Percentiles rank a stretch among this genome's conserved stretches.
phyloP scores from a whole-genome alignment of 2,113 vertebrate species.

The Centropus unirufus region DNA sequence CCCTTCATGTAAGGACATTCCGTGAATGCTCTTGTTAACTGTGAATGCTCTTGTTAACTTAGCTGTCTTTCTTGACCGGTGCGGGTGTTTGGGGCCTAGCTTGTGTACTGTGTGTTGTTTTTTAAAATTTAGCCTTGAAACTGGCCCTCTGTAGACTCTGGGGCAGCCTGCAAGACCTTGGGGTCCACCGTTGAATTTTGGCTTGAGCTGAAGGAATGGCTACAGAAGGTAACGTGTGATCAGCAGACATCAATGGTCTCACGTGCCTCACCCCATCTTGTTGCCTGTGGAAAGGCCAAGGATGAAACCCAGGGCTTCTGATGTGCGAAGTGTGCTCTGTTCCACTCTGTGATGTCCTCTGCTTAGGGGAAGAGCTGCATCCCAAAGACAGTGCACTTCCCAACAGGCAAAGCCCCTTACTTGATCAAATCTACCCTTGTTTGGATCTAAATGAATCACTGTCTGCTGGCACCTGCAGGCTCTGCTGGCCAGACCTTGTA shows the following conservation, averaged over 20 bases:
- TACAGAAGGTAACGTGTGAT: neutral
- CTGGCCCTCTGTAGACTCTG: neutral
- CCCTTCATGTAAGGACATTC: constrained; percentile 73
- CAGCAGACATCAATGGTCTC: neutral
- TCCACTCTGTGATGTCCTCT: neutral
- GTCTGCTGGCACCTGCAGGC: constrained; percentile 57
- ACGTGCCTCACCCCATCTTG: neutral
- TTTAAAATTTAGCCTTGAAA: neutral
- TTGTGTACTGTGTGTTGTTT: neutral
- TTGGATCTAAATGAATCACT: constrained; percentile 57
- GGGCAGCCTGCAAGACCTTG: neutral
- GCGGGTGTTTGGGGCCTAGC: neutral
- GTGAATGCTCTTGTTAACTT: neutral
- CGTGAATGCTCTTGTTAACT: neutral
- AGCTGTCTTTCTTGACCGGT: neutral
- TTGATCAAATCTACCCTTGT: constrained; percentile 51
- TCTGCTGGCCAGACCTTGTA: constrained; percentile 1
- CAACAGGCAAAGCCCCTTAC: neutral
- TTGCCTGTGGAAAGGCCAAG: neutral
- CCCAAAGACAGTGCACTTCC: neutral
- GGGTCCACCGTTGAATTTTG: accelerated
- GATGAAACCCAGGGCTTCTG: neutral
- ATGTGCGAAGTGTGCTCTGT: neutral
- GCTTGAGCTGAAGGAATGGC: neutral
- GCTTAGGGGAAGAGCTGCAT: neutral